Evolutionary conservation across 2,888 invertebrate species (phyloP), one percentile per base, ranked within the genome.

Genomic region (Sussaba pulchella): DNA sequence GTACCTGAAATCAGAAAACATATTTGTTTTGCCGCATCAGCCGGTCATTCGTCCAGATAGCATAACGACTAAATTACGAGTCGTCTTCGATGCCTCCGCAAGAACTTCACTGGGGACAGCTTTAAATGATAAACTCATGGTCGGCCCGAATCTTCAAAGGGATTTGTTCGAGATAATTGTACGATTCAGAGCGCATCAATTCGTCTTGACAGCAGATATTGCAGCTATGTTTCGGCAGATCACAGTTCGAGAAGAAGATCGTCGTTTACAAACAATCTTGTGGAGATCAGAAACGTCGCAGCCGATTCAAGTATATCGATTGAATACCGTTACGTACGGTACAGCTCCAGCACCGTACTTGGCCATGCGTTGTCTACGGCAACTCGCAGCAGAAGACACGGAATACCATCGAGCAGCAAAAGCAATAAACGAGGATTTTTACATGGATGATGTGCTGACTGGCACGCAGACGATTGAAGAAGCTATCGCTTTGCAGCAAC

Each of bases 291-390:
- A 81, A 6, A 2, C 8, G n/a, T 8, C 21, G 6, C 8, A 76
- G n/a, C 61, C 78, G 10, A 43, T 67, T 12, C 17, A 19, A 14
- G 57, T 12, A 17, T 81, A 77, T 39, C 52, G 39, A 2, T 45
- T 78, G 10, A 83, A 76, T 24, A 82, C 76, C 0, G 75, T 81
- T 1, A 80, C 82, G 4, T 80, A 80, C 19, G 80, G 75, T 4
- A 78, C 64, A 1, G 54, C 71, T 1, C 50, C 74, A 2, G 78
- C 79, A n/a, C 71, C 81, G 8, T 82, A 31, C 17, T 31, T 79
- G 4, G 81, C 81, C 0, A 83, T 77, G 8, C 45, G 81, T 21
- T 83, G 83, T 10, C 47, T 83, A 14, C 31, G 74, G 1, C 70
- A 81, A 43, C 39, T 82, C 5, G 79, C 74, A 24, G 31, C 39